phyloP scores from a whole-genome alignment of 2,113 vertebrate genomes.

The Campylorhamphus procurvoides region DNA sequence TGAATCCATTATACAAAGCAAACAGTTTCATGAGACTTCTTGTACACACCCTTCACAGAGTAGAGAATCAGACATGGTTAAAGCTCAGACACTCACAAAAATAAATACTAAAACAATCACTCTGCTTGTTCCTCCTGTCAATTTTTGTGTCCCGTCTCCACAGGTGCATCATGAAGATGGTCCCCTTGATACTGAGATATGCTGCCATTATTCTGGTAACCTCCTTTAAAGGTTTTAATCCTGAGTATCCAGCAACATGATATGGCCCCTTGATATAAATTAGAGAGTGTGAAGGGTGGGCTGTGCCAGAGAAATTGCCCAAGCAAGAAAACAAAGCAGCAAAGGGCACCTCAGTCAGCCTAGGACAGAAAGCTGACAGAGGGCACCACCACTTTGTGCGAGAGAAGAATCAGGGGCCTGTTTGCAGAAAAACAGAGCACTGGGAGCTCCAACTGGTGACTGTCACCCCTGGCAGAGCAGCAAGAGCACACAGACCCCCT shows the following conservation, averaged over 20 bases:
- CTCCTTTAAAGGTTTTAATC: not conserved
- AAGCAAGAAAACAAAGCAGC: not conserved
- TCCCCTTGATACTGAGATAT: not conserved
- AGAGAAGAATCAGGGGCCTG: not conserved
- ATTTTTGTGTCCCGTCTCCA: not conserved
- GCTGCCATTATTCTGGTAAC: not conserved
- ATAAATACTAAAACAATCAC: not conserved
- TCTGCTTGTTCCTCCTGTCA: not conserved
- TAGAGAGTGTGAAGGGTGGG: not conserved
- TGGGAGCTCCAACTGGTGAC: not conserved
- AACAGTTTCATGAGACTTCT: not conserved
- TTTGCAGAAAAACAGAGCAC: not conserved
- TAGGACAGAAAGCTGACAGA: not conserved
- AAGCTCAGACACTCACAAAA: not conserved
- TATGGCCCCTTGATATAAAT: not conserved
- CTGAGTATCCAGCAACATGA: not conserved
- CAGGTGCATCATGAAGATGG: not conserved
- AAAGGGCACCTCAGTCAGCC: not conserved
- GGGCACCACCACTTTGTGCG: not conserved
- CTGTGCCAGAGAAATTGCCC: not conserved
- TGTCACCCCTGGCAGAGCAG: not conserved
- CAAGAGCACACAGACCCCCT: not conserved
- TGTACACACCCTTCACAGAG: rapidly evolving
- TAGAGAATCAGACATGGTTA: not conserved
- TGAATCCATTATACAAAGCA: not conserved